These are phyloP conservation scores for Pitta sordida DNA, from an alignment of 2,113 vertebrate species.

Conservation along the genomic window DNA sequence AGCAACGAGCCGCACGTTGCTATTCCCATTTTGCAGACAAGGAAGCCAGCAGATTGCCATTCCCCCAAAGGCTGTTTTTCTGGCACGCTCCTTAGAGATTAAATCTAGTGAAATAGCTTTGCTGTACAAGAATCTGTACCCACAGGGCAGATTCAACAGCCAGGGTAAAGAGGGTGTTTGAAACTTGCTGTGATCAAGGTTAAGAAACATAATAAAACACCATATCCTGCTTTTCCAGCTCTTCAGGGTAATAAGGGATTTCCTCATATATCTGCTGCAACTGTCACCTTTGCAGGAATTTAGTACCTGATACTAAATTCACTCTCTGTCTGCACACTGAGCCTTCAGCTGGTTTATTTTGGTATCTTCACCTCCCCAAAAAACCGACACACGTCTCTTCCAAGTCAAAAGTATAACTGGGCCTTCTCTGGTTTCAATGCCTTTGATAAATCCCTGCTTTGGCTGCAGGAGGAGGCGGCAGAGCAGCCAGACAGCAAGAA, in stretches of 20 bases:
- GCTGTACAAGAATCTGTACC: conserved; percentile 49
- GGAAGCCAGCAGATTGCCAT: conserved; percentile 20
- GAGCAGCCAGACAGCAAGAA: background rate
- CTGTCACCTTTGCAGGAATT: conserved; percentile 26
- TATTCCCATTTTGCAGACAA: background rate
- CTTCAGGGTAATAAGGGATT: conserved; percentile 48
- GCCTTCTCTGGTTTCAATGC: background rate
- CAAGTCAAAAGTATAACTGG: background rate
- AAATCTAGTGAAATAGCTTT: conserved; percentile 51
- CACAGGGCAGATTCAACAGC: conserved; percentile 45
- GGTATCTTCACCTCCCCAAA: background rate
- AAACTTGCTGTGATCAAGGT: conserved; percentile 48
- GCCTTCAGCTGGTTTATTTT: background rate
- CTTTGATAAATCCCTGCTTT: background rate
- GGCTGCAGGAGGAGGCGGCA: background rate
- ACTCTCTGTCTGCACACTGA: background rate
- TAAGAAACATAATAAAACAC: conserved; percentile 42
- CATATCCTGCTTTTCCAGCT: conserved; percentile 56
- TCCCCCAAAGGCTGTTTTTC: conserved; percentile 57
- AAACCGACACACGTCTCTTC: background rate
- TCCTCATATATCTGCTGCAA: conserved; percentile 40
- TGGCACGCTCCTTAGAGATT: conserved; percentile 60
- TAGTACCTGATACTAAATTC: background rate
- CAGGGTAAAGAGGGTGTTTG: conserved; percentile 22
- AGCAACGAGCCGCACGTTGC: background rate